Percentiles rank a stretch among this genome's conserved stretches.
Evolutionary conservation across 2,797 vertebrate genomes (phyloP).

Genomic region (Setipinna tenuifilis): DNA sequence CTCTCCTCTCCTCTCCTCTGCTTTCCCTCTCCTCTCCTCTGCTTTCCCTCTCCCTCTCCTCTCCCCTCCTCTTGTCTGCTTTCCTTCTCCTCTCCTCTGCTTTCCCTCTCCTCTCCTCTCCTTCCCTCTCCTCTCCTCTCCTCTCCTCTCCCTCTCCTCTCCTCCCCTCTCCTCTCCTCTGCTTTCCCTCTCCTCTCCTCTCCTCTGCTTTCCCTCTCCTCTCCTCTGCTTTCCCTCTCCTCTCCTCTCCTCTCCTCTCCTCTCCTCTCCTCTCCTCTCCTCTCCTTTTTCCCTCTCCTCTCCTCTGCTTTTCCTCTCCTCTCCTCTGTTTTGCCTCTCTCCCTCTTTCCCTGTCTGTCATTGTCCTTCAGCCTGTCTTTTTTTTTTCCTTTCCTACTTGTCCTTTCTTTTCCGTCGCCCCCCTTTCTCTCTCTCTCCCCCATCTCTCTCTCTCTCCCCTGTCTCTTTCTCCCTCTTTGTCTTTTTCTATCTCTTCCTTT

Average conservation of each 20-base stretch:
- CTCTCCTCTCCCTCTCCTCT: too few species aligned
- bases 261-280: not conserved
- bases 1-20: too few species aligned
- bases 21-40: too few species aligned
- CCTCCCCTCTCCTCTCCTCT: too few species aligned
- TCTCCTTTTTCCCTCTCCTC: not conserved
- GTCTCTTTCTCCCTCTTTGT: not conserved
- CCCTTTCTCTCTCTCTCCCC: not conserved
- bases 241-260: not conserved
- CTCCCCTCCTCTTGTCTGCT: too few species aligned
- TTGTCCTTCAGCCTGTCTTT: conserved; percentile 61
- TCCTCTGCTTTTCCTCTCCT: not conserved
- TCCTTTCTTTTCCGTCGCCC: conserved; percentile 12
- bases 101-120: too few species aligned
- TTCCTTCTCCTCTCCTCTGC: too few species aligned
- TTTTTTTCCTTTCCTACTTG: conserved; percentile 33
- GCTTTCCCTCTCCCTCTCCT: too few species aligned
- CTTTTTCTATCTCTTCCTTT: not conserved
- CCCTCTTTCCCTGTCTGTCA: conserved; percentile 22
- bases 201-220: too few species aligned
- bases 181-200: too few species aligned
- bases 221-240: too few species aligned
- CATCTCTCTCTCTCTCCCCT: not conserved
- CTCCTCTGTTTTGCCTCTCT: not conserved
- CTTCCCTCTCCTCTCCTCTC: too few species aligned